phyloP scores from a whole-genome alignment of 2,888 invertebrate genomes.

The Sericinus montela region DNA sequence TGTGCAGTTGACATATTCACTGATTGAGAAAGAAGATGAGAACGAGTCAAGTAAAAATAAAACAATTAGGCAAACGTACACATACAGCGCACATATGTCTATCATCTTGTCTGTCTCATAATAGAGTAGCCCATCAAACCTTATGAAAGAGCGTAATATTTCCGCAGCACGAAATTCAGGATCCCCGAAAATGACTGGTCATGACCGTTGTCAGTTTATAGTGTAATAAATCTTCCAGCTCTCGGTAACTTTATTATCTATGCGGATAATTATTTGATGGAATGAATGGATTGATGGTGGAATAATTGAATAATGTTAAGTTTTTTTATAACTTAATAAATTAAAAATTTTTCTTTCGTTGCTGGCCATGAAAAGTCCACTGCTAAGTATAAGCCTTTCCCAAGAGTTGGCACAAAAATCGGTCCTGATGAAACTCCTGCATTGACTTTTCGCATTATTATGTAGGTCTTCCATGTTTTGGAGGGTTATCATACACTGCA shows the following conservation, averaged over 20 bases:
- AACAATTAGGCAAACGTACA: neutral
- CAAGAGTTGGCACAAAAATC: too few species aligned
- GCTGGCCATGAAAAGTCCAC: too few species aligned
- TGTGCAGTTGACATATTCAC: too few species aligned
- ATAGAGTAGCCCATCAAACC: constrained; percentile 14
- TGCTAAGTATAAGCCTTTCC: too few species aligned
- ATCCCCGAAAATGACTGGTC: constrained; percentile 36
- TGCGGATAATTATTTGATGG: constrained; percentile 7
- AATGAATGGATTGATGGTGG: neutral
- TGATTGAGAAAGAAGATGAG: too few species aligned
- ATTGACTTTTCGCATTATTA: too few species aligned
- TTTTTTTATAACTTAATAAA: too few species aligned
- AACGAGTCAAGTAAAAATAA: too few species aligned
- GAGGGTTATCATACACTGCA: too few species aligned
- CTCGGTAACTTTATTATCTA: constrained; percentile 12
- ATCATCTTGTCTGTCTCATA: constrained; percentile 7
- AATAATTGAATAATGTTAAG: neutral
- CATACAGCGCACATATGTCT: neutral
- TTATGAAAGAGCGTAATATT: constrained; percentile 16
- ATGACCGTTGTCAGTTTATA: constrained; percentile 38
- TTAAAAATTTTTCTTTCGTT: too few species aligned
- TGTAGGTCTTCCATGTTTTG: too few species aligned
- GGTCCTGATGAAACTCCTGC: too few species aligned
- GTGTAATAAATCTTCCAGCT: constrained; percentile 32
- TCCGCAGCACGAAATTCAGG: constrained; percentile 20